Base-by-base conservation (phyloP, 2,797 vertebrate species). In the Sebastes dallii region DNA sequence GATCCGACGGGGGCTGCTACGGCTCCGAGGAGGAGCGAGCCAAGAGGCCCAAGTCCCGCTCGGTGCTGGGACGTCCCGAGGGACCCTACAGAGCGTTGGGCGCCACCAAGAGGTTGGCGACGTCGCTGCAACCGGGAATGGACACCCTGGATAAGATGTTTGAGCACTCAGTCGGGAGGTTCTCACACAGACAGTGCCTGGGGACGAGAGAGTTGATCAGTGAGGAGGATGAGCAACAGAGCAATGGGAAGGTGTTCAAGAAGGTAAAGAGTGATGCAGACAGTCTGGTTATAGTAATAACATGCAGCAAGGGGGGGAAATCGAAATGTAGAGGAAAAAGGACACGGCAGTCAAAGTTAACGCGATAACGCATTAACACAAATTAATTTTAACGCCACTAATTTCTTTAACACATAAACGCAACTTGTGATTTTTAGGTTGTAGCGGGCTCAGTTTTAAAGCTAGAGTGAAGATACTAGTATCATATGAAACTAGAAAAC, bases 111-210 rank as follows among this genome's bases (percentile, higher is more conserved):
- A 92, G 89, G 76, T 92, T 99, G 80, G 93, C 92, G 67, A 93
- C 94, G 0, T 91, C 93, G 1, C 77, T 98, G n/a, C 96, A 96
- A 81, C 97, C 96, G 0, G 97, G 96, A 4, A 94, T 96, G 58
- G 96, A 98, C 88, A 98, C 98, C 0, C 91, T 99, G 1, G 97
- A 99, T 86, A 97, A 97, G 93, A 91, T 97, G 90, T 98, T 99
- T 78, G 95, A 96, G 72, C 93, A 95, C 0, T 95, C 97, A 4
- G 96, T 92, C 80, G 91, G 62, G 5, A 96, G 95, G 82, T 98
- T 96, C 86, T 96, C 96, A 29, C 82, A 95, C 85, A 96, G 92
- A 85, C 95, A 96, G 55, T 98, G 97, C 56, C 89, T 99, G 62
- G 98, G 98, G 71, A 98, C 97, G 1, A 96, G 98, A 76, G 96